Conservation (phyloP, 2,797 vertebrate species). For the Microchirus variegatus region DNA sequence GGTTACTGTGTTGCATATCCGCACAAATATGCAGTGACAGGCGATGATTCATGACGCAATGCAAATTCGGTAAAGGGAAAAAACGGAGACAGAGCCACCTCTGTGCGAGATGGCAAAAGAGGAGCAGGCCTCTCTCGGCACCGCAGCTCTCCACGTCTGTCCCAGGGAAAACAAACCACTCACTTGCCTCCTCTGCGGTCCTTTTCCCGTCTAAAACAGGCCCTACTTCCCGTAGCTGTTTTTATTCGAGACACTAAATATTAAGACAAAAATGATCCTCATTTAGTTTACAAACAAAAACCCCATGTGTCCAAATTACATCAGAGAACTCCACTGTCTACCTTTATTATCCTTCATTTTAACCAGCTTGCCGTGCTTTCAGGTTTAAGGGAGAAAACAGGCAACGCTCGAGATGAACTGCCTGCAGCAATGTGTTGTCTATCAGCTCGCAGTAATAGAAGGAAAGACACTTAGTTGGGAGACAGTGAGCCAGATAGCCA, state of each 20-base stretch:
- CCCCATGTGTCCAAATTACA: slow-evolving; percentile 14
- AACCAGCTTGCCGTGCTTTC: slow-evolving; percentile 20
- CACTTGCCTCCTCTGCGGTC: slow-evolving; percentile 27
- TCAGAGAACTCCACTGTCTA: slow-evolving; percentile 29
- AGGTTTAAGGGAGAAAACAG: slow-evolving; percentile 7
- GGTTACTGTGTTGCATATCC: slow-evolving; percentile 9
- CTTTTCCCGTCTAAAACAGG: slow-evolving; percentile 57
- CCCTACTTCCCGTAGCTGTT: slow-evolving; percentile 41
- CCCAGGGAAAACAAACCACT: slow-evolving; percentile 64
- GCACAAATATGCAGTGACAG: slow-evolving; percentile 18
- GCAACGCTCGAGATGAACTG: slow-evolving; percentile 18
- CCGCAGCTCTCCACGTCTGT: slow-evolving; percentile 33
- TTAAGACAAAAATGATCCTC: slow-evolving; percentile 16
- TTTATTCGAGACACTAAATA: slow-evolving; percentile 6
- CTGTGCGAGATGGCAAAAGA: slow-evolving; percentile 34
- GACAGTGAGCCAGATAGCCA: slow-evolving; percentile 58
- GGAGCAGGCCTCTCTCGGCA: slow-evolving; percentile 46
- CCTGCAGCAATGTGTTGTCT: slow-evolving; percentile 36
- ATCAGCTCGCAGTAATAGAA: slow-evolving; percentile 45
- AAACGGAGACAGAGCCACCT: slow-evolving; percentile 33
- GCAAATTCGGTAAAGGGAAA: slow-evolving; percentile 59
- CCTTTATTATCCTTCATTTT: slow-evolving; percentile 28
- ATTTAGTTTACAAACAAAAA: slow-evolving; percentile 13
- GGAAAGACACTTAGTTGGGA: slow-evolving; percentile 56
- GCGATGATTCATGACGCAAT: slow-evolving; percentile 47